A percentile compares a stretch with the other conserved stretches of the same genome.
phyloP scores from a whole-genome alignment of 2,888 invertebrate species.

The Andrena marginata region DNA sequence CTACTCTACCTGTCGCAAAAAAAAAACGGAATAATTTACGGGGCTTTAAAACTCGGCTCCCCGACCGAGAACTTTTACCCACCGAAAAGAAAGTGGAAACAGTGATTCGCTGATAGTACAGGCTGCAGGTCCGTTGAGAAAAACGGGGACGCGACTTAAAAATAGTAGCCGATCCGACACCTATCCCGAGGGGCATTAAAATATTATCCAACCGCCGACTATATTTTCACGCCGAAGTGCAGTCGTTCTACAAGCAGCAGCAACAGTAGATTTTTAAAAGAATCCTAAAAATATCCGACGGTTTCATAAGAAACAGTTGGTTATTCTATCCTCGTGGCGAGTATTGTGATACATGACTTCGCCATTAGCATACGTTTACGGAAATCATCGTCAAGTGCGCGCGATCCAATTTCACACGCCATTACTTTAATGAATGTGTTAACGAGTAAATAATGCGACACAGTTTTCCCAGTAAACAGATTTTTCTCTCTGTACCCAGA shows the following conservation, averaged over 20 bases:
- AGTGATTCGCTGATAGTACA: constrained; percentile 38
- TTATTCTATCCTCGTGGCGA: constrained; percentile 7
- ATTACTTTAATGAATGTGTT: constrained; percentile 14
- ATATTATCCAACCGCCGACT: constrained; percentile 38
- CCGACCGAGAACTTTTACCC: background rate
- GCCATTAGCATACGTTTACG: background rate
- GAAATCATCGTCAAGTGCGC: constrained; percentile 13
- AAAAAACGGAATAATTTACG: background rate
- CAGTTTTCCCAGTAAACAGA: background rate
- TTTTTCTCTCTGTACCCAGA: background rate
- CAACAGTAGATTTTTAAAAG: constrained; percentile 19
- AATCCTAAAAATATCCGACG: constrained; percentile 38
- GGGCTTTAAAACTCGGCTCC: background rate
- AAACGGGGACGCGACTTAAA: constrained; percentile 55
- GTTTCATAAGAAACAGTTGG: constrained; percentile 11
- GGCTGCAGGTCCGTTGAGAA: constrained; percentile 36
- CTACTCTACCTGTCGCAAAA: background rate
- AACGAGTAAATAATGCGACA: constrained; percentile 9
- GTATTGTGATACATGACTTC: background rate
- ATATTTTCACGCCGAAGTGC: constrained; percentile 37
- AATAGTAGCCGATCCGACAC: constrained; percentile 47
- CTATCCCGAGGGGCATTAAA: constrained; percentile 40
- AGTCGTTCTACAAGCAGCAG: constrained; percentile 7
- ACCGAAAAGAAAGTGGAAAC: background rate
- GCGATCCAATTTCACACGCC: background rate